Conservation (phyloP, 2,113 vertebrate species). For the Sardina pilchardus region DNA sequence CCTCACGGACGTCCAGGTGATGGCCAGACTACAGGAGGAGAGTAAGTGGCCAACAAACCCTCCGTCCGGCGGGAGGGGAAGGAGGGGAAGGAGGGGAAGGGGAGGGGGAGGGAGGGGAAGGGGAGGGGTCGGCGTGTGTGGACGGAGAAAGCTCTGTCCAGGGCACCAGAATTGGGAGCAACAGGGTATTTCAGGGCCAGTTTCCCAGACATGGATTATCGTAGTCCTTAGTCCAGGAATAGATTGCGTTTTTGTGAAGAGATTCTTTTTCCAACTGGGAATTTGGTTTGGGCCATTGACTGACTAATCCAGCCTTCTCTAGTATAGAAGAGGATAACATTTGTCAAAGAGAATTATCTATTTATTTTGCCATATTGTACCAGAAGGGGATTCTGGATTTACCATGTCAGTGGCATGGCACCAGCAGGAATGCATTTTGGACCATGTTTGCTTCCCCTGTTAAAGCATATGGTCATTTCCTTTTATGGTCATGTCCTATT, state of each 20-base stretch:
- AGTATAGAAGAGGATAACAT: not conserved
- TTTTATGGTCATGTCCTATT: too few species aligned
- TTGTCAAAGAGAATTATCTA: not conserved
- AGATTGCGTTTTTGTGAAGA: not conserved
- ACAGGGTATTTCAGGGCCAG: not conserved
- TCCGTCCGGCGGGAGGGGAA: not conserved
- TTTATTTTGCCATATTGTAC: not conserved
- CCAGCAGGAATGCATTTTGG: not conserved
- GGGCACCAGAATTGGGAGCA: slow-evolving; percentile 4
- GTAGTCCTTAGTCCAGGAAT: not conserved
- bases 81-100: not conserved
- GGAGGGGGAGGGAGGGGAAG: not conserved
- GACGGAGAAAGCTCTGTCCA: not conserved
- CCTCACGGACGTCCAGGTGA: slow-evolving; percentile 93
- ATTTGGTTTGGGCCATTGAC: not conserved
- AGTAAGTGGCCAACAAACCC: slow-evolving; percentile 72
- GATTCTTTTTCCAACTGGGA: not conserved
- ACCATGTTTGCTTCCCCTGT: too few species aligned
- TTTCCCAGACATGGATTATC: not conserved
- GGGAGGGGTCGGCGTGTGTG: too few species aligned
- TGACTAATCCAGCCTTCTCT: not conserved
- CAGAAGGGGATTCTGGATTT: not conserved
- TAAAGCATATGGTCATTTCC: slow-evolving; percentile 18
- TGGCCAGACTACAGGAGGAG: slow-evolving; percentile 96
- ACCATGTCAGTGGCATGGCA: not conserved